Conservation (phyloP, 2,888 invertebrate species). For the Latrodectus hesperus region DNA sequence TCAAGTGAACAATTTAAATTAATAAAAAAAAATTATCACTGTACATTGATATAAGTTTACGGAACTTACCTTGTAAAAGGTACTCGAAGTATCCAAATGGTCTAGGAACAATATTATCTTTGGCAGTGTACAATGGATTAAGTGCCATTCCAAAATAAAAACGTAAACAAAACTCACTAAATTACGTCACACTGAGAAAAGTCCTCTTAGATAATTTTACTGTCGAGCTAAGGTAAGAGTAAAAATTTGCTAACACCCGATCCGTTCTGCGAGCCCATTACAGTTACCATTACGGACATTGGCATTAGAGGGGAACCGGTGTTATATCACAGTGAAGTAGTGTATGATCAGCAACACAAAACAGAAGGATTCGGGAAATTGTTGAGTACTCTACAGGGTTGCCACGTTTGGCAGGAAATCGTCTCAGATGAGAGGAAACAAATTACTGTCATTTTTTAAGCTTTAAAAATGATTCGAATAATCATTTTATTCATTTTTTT, state of each 20-base stretch:
- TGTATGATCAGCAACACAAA: constrained; percentile 31
- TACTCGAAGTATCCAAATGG: constrained; percentile 67
- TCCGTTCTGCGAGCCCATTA: neutral
- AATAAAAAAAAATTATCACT: no score
- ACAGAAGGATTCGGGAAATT: constrained; percentile 13
- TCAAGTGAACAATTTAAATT: no score
- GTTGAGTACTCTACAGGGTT: neutral
- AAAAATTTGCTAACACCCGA: neutral
- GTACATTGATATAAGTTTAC: neutral
- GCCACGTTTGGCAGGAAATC: constrained; percentile 43
- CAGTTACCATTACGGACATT: constrained; percentile 1
- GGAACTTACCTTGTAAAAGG: constrained; percentile 56
- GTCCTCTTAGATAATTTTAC: neutral
- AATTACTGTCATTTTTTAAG: no score
- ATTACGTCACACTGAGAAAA: neutral
- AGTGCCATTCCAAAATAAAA: constrained; percentile 34
- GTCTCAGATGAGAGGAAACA: neutral
- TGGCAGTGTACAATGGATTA: constrained; percentile 49
- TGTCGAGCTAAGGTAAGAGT: neutral
- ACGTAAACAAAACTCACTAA: neutral
- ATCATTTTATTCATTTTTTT: no score
- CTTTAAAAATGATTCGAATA: no score
- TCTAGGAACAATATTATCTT: constrained; percentile 61
- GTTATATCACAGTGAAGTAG: constrained; percentile 27
- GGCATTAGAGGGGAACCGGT: constrained; percentile 16